Evolutionary conservation across 2,888 invertebrate genomes (phyloP), one percentile per base, ranked within the genome.

Genomic region (Gonocerus acuteangulatus): DNA sequence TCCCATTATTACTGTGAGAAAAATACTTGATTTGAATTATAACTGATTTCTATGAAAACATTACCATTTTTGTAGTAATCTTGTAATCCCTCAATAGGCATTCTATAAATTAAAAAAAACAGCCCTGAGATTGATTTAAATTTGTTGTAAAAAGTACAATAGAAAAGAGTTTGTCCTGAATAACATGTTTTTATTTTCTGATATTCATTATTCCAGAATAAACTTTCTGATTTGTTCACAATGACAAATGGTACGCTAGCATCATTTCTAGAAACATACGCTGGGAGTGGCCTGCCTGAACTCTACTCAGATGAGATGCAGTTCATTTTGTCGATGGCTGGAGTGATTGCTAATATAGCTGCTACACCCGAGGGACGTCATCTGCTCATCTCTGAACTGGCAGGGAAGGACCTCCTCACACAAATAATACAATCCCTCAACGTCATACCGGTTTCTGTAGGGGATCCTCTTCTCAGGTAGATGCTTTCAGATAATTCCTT

Each of bases 291-390:
- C 22, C 68, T 74, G 27, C 74, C 73, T 1, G 69, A 71, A 9
- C 69, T 70, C 15, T 70, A 66, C 39, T 70, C 72, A 15, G 71
- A 74, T 22, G 75, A 74, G 49, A 73, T 70, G 49, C 72, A 74
- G 62, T 75, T 75, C 58, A 70, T 74, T 34, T 69, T 71, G 66
- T 72, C 73, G 4, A 66, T 75, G 42, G 68, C 73, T 47, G 75
- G 75, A 15, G 73, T 73, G 11, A 69, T 75, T 2, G 71, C 73
- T 2, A 76, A 76, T 65, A 69, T 76, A 58, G 72, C 74, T 2
- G 71, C 73, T 4, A 71, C 69, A 18, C 70, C 73, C 1, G 70
- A 72, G 54, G 75, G 75, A 7, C 70, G 74, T 42, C 71, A 73
- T 49, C 75, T 73, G 64, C 65, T 76, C 23, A 71, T 72, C 1